A percentile compares a stretch with the other conserved stretches of the same genome.
These are phyloP conservation scores for Pteromalus puparum DNA, from an alignment of 1,140 invertebrate species.

Conservation along the genomic window DNA sequence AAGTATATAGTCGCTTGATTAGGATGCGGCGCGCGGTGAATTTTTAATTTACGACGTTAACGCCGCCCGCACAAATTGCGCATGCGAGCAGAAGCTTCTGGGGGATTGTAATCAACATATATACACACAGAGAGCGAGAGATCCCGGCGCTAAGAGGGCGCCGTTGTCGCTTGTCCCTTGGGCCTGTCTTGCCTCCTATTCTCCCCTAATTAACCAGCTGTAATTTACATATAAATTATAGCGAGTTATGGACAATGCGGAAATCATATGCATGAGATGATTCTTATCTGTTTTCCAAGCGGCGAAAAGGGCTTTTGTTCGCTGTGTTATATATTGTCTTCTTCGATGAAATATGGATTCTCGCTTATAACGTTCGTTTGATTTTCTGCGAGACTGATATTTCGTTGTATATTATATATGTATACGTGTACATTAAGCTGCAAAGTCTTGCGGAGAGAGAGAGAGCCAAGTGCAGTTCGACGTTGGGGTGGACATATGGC, in stretches of 20 bases:
- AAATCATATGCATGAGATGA: slow-evolving; percentile 35
- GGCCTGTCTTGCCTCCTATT: slow-evolving; percentile 4
- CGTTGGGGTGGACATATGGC: background rate
- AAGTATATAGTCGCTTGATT: background rate
- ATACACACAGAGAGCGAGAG: background rate
- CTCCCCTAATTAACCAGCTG: slow-evolving; percentile 37
- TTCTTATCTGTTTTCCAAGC: background rate
- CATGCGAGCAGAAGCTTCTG: background rate
- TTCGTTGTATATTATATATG: too few relatives aligned
- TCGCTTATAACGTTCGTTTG: too few relatives aligned
- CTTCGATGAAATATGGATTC: background rate
- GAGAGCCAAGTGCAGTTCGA: background rate
- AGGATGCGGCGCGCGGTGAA: background rate
- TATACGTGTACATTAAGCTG: too few relatives aligned
- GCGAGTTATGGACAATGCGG: background rate
- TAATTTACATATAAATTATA: slow-evolving; percentile 49
- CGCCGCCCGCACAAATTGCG: background rate
- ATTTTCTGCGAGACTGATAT: too few relatives aligned
- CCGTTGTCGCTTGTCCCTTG: background rate
- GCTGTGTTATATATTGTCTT: background rate
- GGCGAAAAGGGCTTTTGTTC: background rate
- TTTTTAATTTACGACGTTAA: slow-evolving; percentile 5
- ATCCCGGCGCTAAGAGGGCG: slow-evolving; percentile 8
- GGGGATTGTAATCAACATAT: slow-evolving; percentile 5
- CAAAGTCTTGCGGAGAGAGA: background rate